Evolutionary conservation across 2,888 invertebrate genomes (phyloP).

Genomic region (Empis stercorea): DNA sequence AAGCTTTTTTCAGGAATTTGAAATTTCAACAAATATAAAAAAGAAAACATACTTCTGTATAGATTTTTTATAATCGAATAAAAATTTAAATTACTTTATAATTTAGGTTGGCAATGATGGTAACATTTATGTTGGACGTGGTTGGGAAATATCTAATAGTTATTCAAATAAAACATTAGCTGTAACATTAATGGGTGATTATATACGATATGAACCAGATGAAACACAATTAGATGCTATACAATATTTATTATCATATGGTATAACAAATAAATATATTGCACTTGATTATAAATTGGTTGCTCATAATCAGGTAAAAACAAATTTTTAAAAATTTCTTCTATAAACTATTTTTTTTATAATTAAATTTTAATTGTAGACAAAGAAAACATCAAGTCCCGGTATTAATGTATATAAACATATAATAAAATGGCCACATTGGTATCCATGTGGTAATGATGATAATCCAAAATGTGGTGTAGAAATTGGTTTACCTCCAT

Average conservation of each 20-base stretch:
- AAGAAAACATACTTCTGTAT: too few relatives aligned
- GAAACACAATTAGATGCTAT: slow-evolving; percentile 37
- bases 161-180: slow-evolving; percentile 39
- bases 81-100: not conserved
- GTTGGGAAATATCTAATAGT: slow-evolving; percentile 41
- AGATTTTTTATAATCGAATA: too few relatives aligned
- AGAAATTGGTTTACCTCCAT: slow-evolving; percentile 26
- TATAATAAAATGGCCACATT: slow-evolving; percentile 40
- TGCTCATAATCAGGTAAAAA: slow-evolving; percentile 39
- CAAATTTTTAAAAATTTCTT: not conserved
- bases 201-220: slow-evolving; percentile 32
- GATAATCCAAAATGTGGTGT: slow-evolving; percentile 25
- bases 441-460: slow-evolving; percentile 27
- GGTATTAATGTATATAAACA: slow-evolving; percentile 38
- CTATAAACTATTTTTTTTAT: too few relatives aligned
- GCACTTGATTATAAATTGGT: slow-evolving; percentile 37
- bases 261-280: slow-evolving; percentile 34
- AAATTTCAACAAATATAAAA: too few relatives aligned
- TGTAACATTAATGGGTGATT: slow-evolving; percentile 41
- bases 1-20: not conserved
- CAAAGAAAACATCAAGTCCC: slow-evolving; percentile 37
- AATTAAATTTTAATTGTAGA: slow-evolving; percentile 20
- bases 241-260: slow-evolving; percentile 35
- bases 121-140: slow-evolving; percentile 40
- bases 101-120: slow-evolving; percentile 42